These are phyloP conservation scores for Dasypus novemcinctus DNA, from an alignment of 2,113 vertebrate species.

Conservation along the genomic window DNA sequence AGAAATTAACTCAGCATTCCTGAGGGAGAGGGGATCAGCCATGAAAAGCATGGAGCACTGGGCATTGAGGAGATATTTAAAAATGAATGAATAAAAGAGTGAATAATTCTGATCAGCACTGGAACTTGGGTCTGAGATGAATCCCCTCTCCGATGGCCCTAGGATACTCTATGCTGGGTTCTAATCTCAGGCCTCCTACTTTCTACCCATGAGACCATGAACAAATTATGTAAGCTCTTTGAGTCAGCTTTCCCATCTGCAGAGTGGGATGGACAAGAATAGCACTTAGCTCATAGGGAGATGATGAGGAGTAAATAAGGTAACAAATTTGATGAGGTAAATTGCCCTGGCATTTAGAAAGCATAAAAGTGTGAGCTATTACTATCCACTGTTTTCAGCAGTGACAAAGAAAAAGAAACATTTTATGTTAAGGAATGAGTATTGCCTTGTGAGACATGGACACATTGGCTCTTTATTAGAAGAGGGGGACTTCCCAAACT, in stretches of 20 bases:
- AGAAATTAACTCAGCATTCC: not conserved
- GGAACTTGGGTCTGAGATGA: not conserved
- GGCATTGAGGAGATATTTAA: not conserved
- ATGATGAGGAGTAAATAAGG: not conserved
- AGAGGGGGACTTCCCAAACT: no score
- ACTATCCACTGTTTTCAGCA: not conserved
- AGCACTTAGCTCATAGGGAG: not conserved
- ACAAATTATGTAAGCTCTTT: not conserved
- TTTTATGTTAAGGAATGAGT: not conserved
- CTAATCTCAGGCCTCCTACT: not conserved
- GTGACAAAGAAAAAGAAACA: not conserved
- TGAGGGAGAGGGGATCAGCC: not conserved
- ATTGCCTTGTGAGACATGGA: not conserved
- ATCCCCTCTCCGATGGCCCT: not conserved
- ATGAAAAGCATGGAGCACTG: not conserved
- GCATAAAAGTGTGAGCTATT: not conserved
- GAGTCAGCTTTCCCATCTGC: not conserved
- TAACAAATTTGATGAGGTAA: not conserved
- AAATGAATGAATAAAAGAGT: not conserved
- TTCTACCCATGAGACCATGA: not conserved
- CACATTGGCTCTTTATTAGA: not conserved
- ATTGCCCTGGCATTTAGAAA: not conserved
- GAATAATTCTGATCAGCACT: not conserved
- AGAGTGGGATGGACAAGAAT: not conserved
- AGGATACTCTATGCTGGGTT: not conserved